phyloP scores from a whole-genome alignment of 2,888 invertebrate genomes.

The Oxystoma pomonae region DNA sequence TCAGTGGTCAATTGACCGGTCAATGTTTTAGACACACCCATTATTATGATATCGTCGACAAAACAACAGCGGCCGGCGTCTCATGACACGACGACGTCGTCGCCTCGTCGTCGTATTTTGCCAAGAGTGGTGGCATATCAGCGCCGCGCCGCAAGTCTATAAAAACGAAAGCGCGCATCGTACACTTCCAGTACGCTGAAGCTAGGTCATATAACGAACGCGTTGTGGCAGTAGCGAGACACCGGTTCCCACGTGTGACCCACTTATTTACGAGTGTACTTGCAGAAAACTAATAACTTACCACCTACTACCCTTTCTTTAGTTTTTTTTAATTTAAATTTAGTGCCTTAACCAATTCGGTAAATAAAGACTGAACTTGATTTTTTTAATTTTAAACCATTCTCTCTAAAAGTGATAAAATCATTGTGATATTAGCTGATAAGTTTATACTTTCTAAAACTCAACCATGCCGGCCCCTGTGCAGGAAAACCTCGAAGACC shows the following conservation, averaged over 20 bases:
- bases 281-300: conserved; percentile 10
- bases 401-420: conserved; percentile 32
- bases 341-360: conserved; percentile 25
- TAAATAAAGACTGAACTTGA: conserved; percentile 28
- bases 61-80: background rate
- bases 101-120: background rate
- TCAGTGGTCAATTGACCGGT: no score
- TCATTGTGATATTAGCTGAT: conserved; percentile 41
- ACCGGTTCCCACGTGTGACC: conserved; percentile 37
- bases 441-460: conserved; percentile 22
- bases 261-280: conserved; percentile 30
- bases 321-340: conserved; percentile 15
- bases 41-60: background rate
- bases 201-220: conserved; percentile 45
- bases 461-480: conserved; percentile 41
- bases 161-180: conserved; percentile 25
- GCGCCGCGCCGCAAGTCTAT: conserved; percentile 24
- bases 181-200: conserved; percentile 39
- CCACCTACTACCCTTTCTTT: conserved; percentile 2
- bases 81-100: conserved; percentile 16
- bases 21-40: no score
- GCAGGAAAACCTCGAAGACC: conserved; percentile 32
- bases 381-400: conserved; percentile 11
- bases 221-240: conserved; percentile 46
- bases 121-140: conserved; percentile 1